phyloP scores from a whole-genome alignment of 2,797 vertebrate species.

The Gobio occitaniae region DNA sequence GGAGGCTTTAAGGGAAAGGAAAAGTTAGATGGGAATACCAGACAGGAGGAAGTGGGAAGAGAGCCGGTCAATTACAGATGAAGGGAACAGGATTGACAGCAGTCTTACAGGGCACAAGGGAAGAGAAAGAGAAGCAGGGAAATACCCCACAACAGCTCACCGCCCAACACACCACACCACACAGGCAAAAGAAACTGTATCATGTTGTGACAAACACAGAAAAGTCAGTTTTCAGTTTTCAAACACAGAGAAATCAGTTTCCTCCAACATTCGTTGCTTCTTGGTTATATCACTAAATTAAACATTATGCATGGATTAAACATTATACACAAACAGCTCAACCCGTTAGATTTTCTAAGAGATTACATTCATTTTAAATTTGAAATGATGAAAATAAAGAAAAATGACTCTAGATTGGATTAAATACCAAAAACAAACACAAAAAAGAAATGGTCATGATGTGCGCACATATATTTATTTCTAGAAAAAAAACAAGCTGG shows the following conservation, averaged over 20 bases:
- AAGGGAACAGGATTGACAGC: constrained; percentile 72
- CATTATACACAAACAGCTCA: background rate
- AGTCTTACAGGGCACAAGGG: constrained; percentile 84
- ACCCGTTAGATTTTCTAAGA: constrained; percentile 3
- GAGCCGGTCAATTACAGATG: constrained; percentile 64
- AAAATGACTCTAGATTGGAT: constrained; percentile 12
- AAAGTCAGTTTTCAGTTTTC: background rate
- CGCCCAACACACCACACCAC: constrained; percentile 53
- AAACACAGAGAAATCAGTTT: background rate
- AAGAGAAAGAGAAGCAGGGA: constrained; percentile 88
- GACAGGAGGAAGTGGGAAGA: constrained; percentile 68
- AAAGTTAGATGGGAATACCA: constrained; percentile 78
- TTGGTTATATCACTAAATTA: background rate
- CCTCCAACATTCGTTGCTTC: background rate
- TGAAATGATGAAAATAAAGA: constrained; percentile 13
- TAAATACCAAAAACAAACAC: background rate
- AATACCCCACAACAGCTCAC: constrained; percentile 74
- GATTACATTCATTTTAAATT: constrained; percentile 8
- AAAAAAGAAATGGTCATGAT: background rate
- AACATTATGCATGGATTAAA: background rate
- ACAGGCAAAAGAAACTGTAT: constrained; percentile 64
- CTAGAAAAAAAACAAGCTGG: constrained; percentile 9
- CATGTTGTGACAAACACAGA: background rate
- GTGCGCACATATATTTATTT: constrained; percentile 41
- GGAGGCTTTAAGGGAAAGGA: constrained; percentile 65